These are phyloP conservation scores for Anguilla megastoma DNA, from an alignment of 2,797 vertebrate genomes.

Conservation along the genomic window DNA sequence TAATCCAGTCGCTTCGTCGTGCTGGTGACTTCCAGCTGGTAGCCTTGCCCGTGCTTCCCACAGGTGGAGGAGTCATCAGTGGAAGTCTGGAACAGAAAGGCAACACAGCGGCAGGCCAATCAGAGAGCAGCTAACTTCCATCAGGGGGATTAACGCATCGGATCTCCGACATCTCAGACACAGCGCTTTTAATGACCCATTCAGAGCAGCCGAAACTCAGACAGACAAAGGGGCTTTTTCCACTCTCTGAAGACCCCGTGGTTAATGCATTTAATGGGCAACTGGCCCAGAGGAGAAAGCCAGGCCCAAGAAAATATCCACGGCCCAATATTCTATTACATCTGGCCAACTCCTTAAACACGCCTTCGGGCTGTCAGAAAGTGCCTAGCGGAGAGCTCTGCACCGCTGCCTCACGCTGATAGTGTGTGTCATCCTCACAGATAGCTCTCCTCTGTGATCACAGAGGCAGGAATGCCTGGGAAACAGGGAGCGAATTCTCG, in stretches of 20 bases:
- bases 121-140: not conserved
- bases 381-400: constrained; percentile 64
- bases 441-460: constrained; percentile 44
- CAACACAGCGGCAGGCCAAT: constrained; percentile 32
- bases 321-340: constrained; percentile 67
- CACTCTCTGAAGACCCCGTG: constrained; percentile 32
- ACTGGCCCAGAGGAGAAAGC: constrained; percentile 45
- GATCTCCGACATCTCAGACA: not conserved
- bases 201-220: constrained; percentile 8
- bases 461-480: constrained; percentile 64
- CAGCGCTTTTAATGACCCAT: constrained; percentile 3
- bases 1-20: constrained; percentile 87
- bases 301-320: constrained; percentile 54
- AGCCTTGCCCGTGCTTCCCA: constrained; percentile 82
- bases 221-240: constrained; percentile 38
- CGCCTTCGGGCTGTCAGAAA: not conserved
- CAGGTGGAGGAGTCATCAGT: constrained; percentile 82
- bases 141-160: not conserved
- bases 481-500: constrained; percentile 51
- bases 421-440: constrained; percentile 54
- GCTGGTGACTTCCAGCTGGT: constrained; percentile 87
- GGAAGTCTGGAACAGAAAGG: constrained; percentile 78
- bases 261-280: constrained; percentile 42
- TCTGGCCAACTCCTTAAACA: constrained; percentile 44
- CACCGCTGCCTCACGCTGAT: constrained; percentile 37